A percentile compares a stretch with the other conserved stretches of the same genome.
Conservation (phyloP, 2,888 invertebrate species). For the Agelastica alni region DNA sequence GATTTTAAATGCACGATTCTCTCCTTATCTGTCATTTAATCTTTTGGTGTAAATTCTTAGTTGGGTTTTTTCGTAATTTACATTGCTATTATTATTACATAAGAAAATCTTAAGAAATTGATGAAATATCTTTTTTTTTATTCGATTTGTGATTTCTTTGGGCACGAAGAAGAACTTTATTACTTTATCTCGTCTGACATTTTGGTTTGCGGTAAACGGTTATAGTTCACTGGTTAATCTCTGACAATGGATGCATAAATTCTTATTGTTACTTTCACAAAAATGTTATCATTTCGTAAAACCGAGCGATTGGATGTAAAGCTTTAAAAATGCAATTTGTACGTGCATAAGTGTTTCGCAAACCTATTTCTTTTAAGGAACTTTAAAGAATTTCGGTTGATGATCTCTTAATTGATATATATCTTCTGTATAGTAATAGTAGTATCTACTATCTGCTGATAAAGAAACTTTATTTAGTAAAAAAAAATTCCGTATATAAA, state of each 20-base stretch:
- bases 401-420: no score
- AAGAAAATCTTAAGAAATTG: conserved; percentile 27
- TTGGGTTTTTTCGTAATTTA: conserved; percentile 20
- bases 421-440: no score
- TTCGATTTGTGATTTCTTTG: conserved; percentile 35
- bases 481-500: no score
- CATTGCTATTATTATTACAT: conserved; percentile 24
- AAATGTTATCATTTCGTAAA: conserved; percentile 45
- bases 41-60: conserved; percentile 18
- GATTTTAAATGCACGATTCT: conserved; percentile 18
- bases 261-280: conserved; percentile 46
- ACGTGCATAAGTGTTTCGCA: conserved; percentile 18
- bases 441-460: no score
- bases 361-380: conserved; percentile 8
- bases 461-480: no score
- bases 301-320: conserved; percentile 18
- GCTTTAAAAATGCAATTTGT: conserved; percentile 28
- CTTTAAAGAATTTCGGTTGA: no score
- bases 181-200: conserved; percentile 43
- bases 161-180: conserved; percentile 47
- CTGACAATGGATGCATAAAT: conserved; percentile 48
- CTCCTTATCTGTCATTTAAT: conserved; percentile 10
- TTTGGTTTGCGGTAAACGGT: conserved; percentile 39
- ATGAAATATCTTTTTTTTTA: conserved; percentile 29
- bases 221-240: conserved; percentile 47